Base-by-base conservation (phyloP, 2,888 invertebrate species). In the Callimorpha dominula region DNA sequence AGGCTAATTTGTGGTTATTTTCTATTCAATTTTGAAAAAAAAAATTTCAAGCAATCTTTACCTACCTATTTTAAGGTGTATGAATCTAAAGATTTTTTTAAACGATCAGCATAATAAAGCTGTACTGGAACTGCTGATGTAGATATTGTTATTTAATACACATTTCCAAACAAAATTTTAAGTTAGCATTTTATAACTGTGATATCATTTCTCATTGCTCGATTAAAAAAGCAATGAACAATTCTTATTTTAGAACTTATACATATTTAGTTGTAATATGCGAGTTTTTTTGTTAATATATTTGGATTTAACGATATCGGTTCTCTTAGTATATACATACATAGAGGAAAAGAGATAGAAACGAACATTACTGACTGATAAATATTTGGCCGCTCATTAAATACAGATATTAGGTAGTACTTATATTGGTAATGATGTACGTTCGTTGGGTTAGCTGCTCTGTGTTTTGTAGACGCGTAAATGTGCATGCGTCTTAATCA, bases 401-500 rank as follows among this genome's bases (percentile, higher is more conserved):
- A 7, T 50, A 52, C 15, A 49, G 40, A 52, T 40, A 20, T 42
- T n/a, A 20, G 4, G 8, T 31, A 31, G 15, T 20, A 43, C 15
- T 31, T 31, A 31, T 31, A 12, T 46, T 43, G 46, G 31, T 15
- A 57, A 46, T 65, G 49, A 4, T 49, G 17, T 54, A 14, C 54
- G 54, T 68, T 64, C 42, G n/a, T n/a, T 43, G 57, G 69, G 49
- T 72, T 49, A n/a, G 42, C 42, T 57, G 65, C 52, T 63, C 60
- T 62, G n/a, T 46, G 64, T 20, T 50, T 43, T 40, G 43, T 49
- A 42, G 65, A 71, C 74, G 66, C 69, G 63, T 65, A 64, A 68
- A 74, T 77, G 76, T 74, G 71, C 67, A 67, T 15, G 42, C 43
- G 57, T 70, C 79, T 68, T 79, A 78, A 78, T 71, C 46, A 68